These are phyloP conservation scores for Melozone crissalis DNA, from an alignment of 2,113 vertebrate genomes.

Conservation along the genomic window DNA sequence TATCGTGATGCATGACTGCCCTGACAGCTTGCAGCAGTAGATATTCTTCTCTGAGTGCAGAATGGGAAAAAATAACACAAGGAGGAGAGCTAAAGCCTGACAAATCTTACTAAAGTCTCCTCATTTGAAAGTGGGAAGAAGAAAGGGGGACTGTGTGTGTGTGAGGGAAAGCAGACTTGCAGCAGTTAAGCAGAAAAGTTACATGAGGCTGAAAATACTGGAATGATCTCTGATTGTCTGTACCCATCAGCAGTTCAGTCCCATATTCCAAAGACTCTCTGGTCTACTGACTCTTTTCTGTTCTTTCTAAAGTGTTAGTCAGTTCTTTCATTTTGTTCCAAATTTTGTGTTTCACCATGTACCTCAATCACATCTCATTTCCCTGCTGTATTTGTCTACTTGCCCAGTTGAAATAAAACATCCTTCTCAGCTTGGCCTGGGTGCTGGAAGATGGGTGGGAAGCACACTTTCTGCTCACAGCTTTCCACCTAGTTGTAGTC, in stretches of 20 bases:
- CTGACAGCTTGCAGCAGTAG: not conserved
- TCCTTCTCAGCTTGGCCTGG: not conserved
- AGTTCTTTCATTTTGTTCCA: not conserved
- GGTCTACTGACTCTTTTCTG: not conserved
- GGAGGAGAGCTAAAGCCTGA: not conserved
- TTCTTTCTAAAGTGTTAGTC: not conserved
- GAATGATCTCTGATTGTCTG: not conserved
- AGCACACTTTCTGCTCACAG: not conserved
- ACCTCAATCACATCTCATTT: not conserved
- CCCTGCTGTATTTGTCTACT: not conserved
- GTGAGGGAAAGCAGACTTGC: not conserved
- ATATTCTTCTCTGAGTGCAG: not conserved
- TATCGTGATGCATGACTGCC: not conserved
- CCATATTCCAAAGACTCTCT: not conserved
- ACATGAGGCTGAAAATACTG: not conserved
- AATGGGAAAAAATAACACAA: not conserved
- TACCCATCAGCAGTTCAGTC: not conserved
- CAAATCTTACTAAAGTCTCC: not conserved
- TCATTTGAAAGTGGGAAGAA: not conserved
- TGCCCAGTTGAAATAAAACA: rapidly evolving
- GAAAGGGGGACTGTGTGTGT: not conserved
- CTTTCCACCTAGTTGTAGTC: not conserved
- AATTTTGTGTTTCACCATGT: not conserved
- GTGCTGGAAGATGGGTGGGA: not conserved
- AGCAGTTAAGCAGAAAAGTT: not conserved